Conservation (phyloP, 2,888 invertebrate species). For the Lepidonotus clava region DNA sequence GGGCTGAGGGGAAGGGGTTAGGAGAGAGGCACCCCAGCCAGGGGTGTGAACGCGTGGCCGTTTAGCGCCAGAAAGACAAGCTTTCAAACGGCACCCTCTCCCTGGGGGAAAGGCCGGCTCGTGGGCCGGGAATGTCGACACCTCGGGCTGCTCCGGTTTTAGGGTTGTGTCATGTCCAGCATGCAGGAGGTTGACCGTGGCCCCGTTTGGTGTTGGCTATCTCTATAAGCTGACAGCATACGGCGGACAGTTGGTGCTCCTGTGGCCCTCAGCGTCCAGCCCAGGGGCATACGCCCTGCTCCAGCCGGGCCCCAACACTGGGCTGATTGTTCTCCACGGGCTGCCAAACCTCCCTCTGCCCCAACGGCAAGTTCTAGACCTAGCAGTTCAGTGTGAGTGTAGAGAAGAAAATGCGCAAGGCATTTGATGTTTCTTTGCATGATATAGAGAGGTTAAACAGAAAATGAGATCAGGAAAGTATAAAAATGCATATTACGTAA, state of each 20-base stretch:
- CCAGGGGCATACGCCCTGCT: slow-evolving; percentile 5
- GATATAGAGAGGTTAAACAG: too few species aligned
- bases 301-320: neutral
- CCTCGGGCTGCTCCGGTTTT: neutral
- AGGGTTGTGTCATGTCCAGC: neutral
- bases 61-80: slow-evolving; percentile 10
- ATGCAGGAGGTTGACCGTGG: neutral
- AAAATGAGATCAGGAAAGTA: too few species aligned
- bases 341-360: too few species aligned
- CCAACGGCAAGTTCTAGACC: too few species aligned
- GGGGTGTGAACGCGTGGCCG: slow-evolving; percentile 37
- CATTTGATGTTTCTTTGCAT: too few species aligned
- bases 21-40: too few species aligned
- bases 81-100: slow-evolving; percentile 15
- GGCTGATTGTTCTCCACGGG: neutral
- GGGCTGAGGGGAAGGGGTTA: neutral
- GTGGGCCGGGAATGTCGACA: neutral
- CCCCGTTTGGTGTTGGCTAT: too few species aligned
- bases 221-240: slow-evolving; percentile 11
- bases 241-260: neutral
- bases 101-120: neutral
- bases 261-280: slow-evolving; percentile 32
- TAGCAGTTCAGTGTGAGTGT: too few species aligned
- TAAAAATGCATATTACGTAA: too few species aligned
- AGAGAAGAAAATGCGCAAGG: too few species aligned